Evolutionary conservation across 2,888 invertebrate genomes (phyloP).

Genomic region (Hydropsyche betteni): DNA sequence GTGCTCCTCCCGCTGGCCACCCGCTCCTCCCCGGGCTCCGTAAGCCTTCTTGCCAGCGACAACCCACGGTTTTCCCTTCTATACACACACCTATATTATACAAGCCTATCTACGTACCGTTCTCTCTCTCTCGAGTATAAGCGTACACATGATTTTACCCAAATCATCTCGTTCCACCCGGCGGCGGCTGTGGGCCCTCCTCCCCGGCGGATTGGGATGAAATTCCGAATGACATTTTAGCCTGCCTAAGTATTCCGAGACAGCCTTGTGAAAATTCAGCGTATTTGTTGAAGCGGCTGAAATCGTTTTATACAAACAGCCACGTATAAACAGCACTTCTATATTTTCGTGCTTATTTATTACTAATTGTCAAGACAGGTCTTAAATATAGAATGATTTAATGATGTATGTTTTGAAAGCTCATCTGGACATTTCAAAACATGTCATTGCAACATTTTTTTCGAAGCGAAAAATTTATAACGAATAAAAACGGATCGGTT

Average conservation of each 20-base stretch:
- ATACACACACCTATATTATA: conserved; percentile 23
- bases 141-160: conserved; percentile 54
- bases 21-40: conserved; percentile 32
- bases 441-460: no score
- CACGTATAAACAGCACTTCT: neutral
- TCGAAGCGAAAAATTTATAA: no score
- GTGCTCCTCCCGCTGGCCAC: neutral
- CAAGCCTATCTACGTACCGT: conserved; percentile 7
- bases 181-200: conserved; percentile 35
- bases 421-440: no score
- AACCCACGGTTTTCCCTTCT: conserved; percentile 52
- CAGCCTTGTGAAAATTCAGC: conserved; percentile 40
- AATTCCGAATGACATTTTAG: conserved; percentile 43
- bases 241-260: conserved; percentile 42
- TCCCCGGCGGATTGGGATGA: conserved; percentile 44
- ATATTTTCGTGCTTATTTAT: conserved; percentile 2
- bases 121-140: conserved; percentile 47
- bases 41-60: conserved; percentile 48
- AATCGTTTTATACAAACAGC: conserved; percentile 32
- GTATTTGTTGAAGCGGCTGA: conserved; percentile 33
- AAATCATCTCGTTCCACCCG: conserved; percentile 53
- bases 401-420: no score
- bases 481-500: no score
- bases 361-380: conserved; percentile 10
- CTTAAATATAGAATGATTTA: no score